Conservation (phyloP, 2,113 vertebrate genomes). For the Centrocercus urophasianus region DNA sequence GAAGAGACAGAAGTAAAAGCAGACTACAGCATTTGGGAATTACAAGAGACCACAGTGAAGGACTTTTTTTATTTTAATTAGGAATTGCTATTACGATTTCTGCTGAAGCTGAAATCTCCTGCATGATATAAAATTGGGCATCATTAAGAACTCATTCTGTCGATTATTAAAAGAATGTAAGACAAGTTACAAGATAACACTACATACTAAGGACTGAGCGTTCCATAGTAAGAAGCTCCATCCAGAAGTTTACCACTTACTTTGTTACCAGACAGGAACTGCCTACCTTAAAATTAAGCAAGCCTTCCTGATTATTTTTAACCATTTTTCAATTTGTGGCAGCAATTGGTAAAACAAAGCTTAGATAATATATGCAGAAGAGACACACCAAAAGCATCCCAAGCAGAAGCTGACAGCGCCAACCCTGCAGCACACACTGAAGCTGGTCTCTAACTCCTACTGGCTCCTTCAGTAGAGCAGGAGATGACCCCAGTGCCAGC, state of each 20-base stretch:
- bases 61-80: not conserved
- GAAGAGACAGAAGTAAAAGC: not conserved
- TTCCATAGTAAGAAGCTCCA: not conserved
- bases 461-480: not conserved
- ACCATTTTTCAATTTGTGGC: not conserved
- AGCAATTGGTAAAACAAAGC: not conserved
- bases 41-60: not conserved
- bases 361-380: rapidly evolving
- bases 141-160: not conserved
- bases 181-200: not conserved
- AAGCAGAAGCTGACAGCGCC: not conserved
- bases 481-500: not conserved
- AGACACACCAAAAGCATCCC: not conserved
- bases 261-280: not conserved
- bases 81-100: not conserved
- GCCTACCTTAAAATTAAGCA: rapidly evolving
- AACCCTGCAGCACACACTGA: not conserved
- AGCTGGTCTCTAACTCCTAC: not conserved
- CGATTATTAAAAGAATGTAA: not conserved
- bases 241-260: not conserved
- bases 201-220: not conserved
- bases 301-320: not conserved
- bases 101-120: not conserved
- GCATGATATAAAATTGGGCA: not conserved
- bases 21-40: not conserved